These are phyloP conservation scores for Macrocentrus cingulum DNA, from an alignment of 1,140 invertebrate genomes.

Conservation along the genomic window DNA sequence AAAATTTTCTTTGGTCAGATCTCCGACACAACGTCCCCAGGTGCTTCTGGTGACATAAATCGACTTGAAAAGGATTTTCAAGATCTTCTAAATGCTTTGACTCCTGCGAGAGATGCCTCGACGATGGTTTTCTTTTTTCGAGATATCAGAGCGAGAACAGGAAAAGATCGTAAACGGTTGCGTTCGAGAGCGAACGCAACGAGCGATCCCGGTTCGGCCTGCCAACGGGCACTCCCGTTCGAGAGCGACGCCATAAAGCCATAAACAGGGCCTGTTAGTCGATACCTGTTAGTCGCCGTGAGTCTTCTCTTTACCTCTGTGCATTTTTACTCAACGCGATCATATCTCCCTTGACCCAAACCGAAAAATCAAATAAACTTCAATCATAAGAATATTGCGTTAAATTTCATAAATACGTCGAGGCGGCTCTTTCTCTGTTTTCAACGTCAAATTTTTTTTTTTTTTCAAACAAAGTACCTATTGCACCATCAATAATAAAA, in stretches of 20 bases:
- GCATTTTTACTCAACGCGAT: conserved; percentile 2
- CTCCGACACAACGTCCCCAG: too few relatives aligned
- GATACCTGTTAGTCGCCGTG: conserved; percentile 24
- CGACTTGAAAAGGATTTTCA: too few relatives aligned
- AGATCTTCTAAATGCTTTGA: conserved; percentile 1
- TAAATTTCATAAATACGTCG: background rate
- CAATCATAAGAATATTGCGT: background rate
- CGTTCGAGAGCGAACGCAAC: conserved; percentile 8
- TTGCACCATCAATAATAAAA: too few relatives aligned
- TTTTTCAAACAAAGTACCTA: too few relatives aligned
- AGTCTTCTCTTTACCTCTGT: background rate
- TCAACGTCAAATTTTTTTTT: too few relatives aligned
- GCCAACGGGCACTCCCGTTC: conserved; percentile 33
- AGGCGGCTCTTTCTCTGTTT: conserved; percentile 14
- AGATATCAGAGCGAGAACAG: conserved; percentile 28
- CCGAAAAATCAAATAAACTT: background rate
- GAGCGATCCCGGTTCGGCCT: conserved; percentile 29
- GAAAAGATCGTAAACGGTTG: conserved; percentile 33
- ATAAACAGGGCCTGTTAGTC: conserved; percentile 39
- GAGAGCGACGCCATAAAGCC: conserved; percentile 34
- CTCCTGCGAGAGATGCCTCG: background rate
- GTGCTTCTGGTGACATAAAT: too few relatives aligned
- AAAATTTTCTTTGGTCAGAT: too few relatives aligned
- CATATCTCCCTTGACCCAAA: conserved; percentile 9
- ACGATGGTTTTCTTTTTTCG: conserved; percentile 1